Evolutionary conservation across 2,888 invertebrate species (phyloP), one percentile per base, ranked within the genome.

Genomic region (Cepaea hortensis): DNA sequence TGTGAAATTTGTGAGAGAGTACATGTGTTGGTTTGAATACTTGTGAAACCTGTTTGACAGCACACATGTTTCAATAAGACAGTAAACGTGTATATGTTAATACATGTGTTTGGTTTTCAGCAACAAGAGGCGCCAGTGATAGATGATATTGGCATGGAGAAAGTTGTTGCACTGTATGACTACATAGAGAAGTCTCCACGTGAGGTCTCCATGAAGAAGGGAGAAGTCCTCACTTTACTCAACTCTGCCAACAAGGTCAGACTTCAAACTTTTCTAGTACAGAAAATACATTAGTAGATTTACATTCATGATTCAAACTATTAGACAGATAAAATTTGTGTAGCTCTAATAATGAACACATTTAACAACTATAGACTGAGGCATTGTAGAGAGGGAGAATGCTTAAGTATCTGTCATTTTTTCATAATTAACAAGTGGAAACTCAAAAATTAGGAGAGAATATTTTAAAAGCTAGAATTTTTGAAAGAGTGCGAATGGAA

Each of bases 171-270:
- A 15, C 96, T 99, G 50, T 99, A 99, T 95, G 99, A 99, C 95
- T 99, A 99, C 95, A 97, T 97, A n/a, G 99, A 99, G 95, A 99
- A 99, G 95, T 98, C 98, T 0, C 99, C 99, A 0, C 96, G 99
- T 65, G 99, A 99, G 95, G 99, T 99, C 3, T 99, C 99, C 87
- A 99, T 99, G 98, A 99, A 99, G 95, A 98, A 99, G 93, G 99
- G 99, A 48, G 99, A 99, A 94, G 97, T 99, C 68, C 96, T 99
- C 88, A 98, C 99, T 0, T 96, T 99, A 11, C 96, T 99, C 88
- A 99, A 99, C 95, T 98, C 98, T 9, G 98, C 98, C 95, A 99
- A 99, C 95, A 99, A 99, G 96, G 97, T 96, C 90, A 82, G 83
- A 62, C 77, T 72, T 79, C 83, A 55, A 6, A 55, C 7, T 1